Evolutionary conservation across 2,888 invertebrate genomes (phyloP).

Genomic region (Melanophora roralis): DNA sequence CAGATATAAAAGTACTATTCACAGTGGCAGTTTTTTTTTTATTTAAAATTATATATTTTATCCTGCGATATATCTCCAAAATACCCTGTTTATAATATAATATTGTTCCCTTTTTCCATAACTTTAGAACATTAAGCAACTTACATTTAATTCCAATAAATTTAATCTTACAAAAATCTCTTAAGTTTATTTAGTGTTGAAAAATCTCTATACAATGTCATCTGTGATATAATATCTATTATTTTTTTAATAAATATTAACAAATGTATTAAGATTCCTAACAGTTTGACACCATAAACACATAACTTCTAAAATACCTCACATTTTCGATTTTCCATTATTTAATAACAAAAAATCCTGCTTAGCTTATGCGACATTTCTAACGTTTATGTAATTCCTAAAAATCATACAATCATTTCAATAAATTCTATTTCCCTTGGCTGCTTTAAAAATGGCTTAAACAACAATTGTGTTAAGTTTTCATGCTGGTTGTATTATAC

Average conservation of each 20-base stretch:
- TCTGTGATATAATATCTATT: slow-evolving; percentile 11
- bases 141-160: not conserved
- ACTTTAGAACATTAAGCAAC: not conserved
- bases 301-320: not conserved
- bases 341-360: not conserved
- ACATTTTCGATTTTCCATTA: not conserved
- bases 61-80: too few relatives aligned
- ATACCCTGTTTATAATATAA: too few relatives aligned
- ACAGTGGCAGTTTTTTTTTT: too few relatives aligned
- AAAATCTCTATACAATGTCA: slow-evolving; percentile 29
- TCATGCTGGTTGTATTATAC: not conserved
- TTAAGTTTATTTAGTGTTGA: slow-evolving; percentile 35
- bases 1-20: too few relatives aligned
- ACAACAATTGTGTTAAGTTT: not conserved
- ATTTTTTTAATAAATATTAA: not conserved
- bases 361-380: not conserved
- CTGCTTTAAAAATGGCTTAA: not conserved
- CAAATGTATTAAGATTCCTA: not conserved
- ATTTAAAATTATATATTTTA: too few relatives aligned
- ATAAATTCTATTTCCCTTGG: not conserved
- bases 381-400: not conserved
- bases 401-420: not conserved
- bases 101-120: not conserved
- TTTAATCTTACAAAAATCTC: not conserved
- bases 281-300: not conserved